Conservation (phyloP, 1,140 invertebrate genomes). For the Drosophila pallidifrons region DNA sequence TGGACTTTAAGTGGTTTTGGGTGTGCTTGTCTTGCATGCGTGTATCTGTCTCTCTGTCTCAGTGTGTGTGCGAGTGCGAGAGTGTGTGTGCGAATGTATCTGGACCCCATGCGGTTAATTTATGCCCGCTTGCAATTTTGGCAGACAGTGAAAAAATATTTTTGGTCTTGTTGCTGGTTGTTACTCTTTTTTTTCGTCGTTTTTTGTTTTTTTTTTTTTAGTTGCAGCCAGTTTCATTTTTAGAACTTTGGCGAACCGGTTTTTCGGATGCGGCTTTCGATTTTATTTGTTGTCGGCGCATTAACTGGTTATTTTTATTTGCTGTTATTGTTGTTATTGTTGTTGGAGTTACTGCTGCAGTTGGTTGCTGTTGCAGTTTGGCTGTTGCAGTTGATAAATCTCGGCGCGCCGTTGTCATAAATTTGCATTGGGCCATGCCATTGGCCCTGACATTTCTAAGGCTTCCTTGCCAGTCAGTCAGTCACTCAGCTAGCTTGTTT, state of each 20-base stretch:
- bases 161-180: constrained; percentile 71
- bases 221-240: constrained; percentile 78
- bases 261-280: constrained; percentile 79
- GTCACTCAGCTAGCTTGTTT: constrained; percentile 14
- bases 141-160: constrained; percentile 80
- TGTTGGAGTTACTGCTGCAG: constrained; percentile 32
- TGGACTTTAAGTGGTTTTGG: constrained; percentile 82
- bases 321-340: constrained; percentile 4
- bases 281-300: constrained; percentile 79
- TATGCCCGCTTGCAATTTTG: constrained; percentile 82
- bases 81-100: constrained; percentile 55
- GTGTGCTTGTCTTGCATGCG: constrained; percentile 73
- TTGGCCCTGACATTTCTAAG: constrained; percentile 83
- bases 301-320: constrained; percentile 66
- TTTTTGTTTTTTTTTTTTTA: constrained; percentile 14
- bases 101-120: constrained; percentile 82
- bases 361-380: constrained; percentile 39
- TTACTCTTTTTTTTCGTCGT: neutral
- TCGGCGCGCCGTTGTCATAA: constrained; percentile 78
- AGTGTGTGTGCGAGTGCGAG: constrained; percentile 24
- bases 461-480: constrained; percentile 65
- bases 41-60: constrained; percentile 40
- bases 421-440: constrained; percentile 82
- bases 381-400: constrained; percentile 74
- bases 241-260: constrained; percentile 80